phyloP scores from a whole-genome alignment of 2,113 vertebrate species.

The Callipepla squamata region DNA sequence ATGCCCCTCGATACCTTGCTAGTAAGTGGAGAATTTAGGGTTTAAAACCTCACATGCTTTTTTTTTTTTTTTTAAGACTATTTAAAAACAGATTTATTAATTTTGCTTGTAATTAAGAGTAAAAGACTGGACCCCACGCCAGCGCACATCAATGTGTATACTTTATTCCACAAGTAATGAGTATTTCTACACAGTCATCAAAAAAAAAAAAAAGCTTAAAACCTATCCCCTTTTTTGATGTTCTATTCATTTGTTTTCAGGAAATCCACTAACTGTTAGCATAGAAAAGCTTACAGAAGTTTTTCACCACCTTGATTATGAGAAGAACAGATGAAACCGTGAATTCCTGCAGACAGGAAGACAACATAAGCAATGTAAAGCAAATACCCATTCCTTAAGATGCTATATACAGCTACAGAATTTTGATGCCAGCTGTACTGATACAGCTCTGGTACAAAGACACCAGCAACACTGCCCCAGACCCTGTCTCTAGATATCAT shows the following conservation, averaged over 20 bases:
- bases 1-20: background rate
- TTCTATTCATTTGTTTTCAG: background rate
- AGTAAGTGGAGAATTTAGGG: fast-evolving
- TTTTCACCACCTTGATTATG: background rate
- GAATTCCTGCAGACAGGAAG: background rate
- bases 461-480: background rate
- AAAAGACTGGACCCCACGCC: background rate
- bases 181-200: background rate
- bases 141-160: background rate
- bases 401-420: background rate
- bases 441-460: background rate
- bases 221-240: fast-evolving
- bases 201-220: background rate
- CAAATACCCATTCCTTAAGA: background rate
- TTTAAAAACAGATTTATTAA: background rate
- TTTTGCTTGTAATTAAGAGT: background rate
- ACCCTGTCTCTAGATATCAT: background rate
- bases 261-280: background rate
- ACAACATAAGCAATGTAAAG: background rate
- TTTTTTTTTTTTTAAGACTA: background rate
- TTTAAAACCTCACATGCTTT: background rate
- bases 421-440: background rate
- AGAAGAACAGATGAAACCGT: background rate
- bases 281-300: background rate
- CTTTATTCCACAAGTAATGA: background rate